phyloP scores from a whole-genome alignment of 2,888 invertebrate species.

The Entomobrya multifasciata region DNA sequence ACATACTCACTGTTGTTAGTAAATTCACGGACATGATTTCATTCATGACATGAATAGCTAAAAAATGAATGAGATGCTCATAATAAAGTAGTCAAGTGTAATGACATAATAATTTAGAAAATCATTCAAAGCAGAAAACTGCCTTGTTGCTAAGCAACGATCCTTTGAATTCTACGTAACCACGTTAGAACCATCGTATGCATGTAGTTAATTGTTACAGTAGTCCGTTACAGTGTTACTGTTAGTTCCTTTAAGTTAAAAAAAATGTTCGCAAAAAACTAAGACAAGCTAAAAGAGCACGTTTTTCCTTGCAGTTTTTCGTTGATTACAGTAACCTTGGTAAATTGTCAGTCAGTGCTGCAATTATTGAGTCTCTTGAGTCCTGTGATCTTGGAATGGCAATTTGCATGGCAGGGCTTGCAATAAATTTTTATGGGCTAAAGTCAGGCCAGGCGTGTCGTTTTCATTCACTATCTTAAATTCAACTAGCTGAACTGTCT shows the following conservation, averaged over 20 bases:
- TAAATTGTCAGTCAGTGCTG: neutral
- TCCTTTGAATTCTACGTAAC: too few relatives aligned
- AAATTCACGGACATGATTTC: slow-evolving; percentile 26
- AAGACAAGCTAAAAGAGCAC: neutral
- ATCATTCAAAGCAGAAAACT: too few relatives aligned
- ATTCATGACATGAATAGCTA: slow-evolving; percentile 36
- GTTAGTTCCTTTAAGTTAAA: neutral
- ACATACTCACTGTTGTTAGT: neutral
- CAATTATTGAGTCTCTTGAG: neutral
- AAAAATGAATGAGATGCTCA: slow-evolving; percentile 2
- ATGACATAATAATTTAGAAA: neutral
- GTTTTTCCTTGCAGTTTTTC: slow-evolving; percentile 17
- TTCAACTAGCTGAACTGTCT: too few relatives aligned
- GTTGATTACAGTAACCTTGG: slow-evolving; percentile 34
- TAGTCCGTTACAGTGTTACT: neutral
- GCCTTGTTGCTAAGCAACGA: too few relatives aligned
- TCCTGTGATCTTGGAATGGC: neutral
- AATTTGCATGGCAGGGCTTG: too few relatives aligned
- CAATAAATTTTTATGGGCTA: too few relatives aligned
- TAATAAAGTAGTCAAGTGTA: neutral
- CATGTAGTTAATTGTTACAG: too few relatives aligned
- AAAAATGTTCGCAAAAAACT: too few relatives aligned
- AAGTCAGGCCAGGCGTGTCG: too few relatives aligned
- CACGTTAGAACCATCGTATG: too few relatives aligned
- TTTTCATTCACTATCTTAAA: too few relatives aligned